A percentile compares a stretch with the other conserved stretches of the same genome.
These are phyloP conservation scores for Dinomys branickii DNA, from an alignment of 2,113 vertebrate species.

Conservation along the genomic window DNA sequence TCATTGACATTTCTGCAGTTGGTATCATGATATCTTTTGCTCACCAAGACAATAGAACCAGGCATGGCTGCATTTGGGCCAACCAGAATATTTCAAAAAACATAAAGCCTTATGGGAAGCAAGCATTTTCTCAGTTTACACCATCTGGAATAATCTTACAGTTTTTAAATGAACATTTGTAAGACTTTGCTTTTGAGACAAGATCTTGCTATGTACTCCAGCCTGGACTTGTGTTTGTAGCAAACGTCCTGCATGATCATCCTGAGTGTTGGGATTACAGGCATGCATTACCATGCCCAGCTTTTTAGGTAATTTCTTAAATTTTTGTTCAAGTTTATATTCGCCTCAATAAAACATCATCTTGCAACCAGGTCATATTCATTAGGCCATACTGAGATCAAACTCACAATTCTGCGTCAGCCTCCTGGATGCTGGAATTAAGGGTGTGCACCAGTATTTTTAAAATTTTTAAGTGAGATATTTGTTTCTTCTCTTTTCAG, in stretches of 20 bases:
- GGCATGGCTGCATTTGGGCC: background rate
- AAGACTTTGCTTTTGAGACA: background rate
- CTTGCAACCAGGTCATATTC: background rate
- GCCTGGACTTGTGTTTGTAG: too few species aligned
- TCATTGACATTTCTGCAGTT: background rate
- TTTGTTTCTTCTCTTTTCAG: background rate
- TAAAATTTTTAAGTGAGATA: too few species aligned
- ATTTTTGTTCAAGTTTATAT: too few species aligned
- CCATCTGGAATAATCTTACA: background rate
- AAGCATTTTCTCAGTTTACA: background rate
- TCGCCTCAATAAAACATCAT: background rate
- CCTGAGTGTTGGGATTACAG: too few species aligned
- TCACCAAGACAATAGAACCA: too few species aligned
- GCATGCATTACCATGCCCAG: too few species aligned
- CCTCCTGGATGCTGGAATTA: background rate
- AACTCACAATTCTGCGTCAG: background rate
- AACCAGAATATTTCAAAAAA: background rate
- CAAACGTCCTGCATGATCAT: too few species aligned
- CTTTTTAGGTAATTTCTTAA: too few species aligned
- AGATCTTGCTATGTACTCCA: background rate
- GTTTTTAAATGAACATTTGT: background rate
- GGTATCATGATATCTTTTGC: background rate
- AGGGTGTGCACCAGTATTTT: background rate
- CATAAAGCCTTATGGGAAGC: background rate
- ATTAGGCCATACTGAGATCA: background rate